Base-by-base conservation (phyloP, 2,797 vertebrate species). In the Lates japonicus region DNA sequence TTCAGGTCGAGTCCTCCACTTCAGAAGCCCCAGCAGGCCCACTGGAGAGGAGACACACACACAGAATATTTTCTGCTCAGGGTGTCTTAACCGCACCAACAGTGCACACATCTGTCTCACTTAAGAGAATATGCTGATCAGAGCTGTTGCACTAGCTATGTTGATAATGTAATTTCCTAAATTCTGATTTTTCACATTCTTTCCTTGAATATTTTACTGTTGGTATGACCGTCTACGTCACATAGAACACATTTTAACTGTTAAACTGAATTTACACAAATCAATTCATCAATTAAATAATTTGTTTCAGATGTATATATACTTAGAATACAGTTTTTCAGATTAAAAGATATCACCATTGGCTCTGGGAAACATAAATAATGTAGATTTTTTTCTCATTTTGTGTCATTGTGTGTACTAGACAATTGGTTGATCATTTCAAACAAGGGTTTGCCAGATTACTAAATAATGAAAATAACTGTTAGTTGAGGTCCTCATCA, bases 1-100 rank as follows among this genome's bases (percentile, higher is more conserved):
- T 44, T 98, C 96, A 19, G 98, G 98, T 42, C 95, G 97, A 89
- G 97, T 97, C 10, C 98, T 97, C 98, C 98, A 99, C 90, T 99
- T 99, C 78, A 99, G 90, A 81, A 99, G 95, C 14, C 97, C 98
- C 79, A 99, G 89, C 72, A 99, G 91, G 16, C 97, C 97, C 93
- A 99, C 98, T 99, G 64, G 25, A 64, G 2, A 65, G 17, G 54
- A 42, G 19, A 84, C 17, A 80, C 31, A 74, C 20, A 84, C 14
- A 70, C 0, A 69, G 16, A 35, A 29, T 7, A 54, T 58, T 49
- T 70, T 49, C 10, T 57, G 11, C 37, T 54, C 1, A 25, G n/a
- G 42, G 25, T 29, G n/a, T 35, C 17, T 57, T n/a, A 52, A 61
- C 25, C 7, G 0, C 19, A 20, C 11, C 14, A 8, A 31, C 52